Conservation (phyloP, 1,140 invertebrate species). For the Drosophila tropicalis region DNA sequence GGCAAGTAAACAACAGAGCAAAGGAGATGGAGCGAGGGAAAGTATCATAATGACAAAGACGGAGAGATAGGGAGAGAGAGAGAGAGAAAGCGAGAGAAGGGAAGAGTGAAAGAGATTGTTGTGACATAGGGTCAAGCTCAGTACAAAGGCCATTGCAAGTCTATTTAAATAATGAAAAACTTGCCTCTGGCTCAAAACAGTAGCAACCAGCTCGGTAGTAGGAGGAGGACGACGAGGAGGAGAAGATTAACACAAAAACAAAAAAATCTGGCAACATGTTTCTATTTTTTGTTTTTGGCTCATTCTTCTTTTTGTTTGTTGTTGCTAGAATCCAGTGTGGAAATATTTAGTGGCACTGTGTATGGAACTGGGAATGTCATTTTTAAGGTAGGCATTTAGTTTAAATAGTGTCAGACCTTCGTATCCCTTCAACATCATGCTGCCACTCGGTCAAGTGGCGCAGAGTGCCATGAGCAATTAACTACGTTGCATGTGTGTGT, state of each 20-base stretch:
- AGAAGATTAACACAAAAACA: background rate
- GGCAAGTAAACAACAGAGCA: conserved; percentile 3
- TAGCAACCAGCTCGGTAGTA: background rate
- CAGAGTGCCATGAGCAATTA: conserved; percentile 72
- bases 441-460: conserved; percentile 75
- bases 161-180: conserved; percentile 74
- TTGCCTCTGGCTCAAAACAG: conserved; percentile 41
- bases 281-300: no score
- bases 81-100: background rate
- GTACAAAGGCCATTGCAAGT: conserved; percentile 56
- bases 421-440: conserved; percentile 40
- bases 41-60: background rate
- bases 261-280: conserved; percentile 17
- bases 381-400: conserved; percentile 61
- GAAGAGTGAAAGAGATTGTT: conserved; percentile 16
- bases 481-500: conserved; percentile 45
- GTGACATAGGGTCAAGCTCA: conserved; percentile 68
- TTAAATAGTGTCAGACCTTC: conserved; percentile 57
- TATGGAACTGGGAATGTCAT: conserved; percentile 10
- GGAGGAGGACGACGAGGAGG: background rate
- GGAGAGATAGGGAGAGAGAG: no score
- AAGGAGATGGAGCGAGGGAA: background rate
- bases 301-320: conserved; percentile 18
- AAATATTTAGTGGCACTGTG: conserved; percentile 23
- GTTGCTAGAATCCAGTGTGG: conserved; percentile 17